Conservation (phyloP, 2,797 vertebrate genomes). For the Oryzias sinensis region DNA sequence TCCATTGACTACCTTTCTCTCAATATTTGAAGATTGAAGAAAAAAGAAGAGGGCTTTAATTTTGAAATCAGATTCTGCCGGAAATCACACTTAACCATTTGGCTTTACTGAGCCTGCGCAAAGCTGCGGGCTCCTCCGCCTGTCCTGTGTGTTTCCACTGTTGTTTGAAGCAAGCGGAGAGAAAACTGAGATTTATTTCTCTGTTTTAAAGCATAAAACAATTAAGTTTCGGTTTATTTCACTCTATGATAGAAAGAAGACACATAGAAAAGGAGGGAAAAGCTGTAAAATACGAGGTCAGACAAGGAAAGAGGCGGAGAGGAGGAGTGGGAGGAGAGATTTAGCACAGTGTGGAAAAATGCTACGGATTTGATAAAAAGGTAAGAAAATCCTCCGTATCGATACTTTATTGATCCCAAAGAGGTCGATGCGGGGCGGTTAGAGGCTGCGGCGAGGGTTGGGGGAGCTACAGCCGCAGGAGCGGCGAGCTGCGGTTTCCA, state of each 20-base stretch:
- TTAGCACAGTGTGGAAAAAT: constrained; percentile 39
- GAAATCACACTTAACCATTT: background rate
- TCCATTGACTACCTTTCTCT: background rate
- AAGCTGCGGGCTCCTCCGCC: constrained; percentile 31
- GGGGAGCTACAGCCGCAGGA: constrained; percentile 14
- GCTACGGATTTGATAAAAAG: constrained; percentile 58
- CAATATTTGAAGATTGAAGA: background rate
- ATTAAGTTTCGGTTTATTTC: background rate
- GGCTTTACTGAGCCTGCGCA: constrained; percentile 50
- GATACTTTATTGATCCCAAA: constrained; percentile 20
- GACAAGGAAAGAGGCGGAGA: constrained; percentile 12
- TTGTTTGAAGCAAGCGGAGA: constrained; percentile 18
- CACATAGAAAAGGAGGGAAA: background rate
- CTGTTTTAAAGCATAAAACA: constrained; percentile 10
- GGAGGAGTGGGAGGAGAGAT: constrained; percentile 24
- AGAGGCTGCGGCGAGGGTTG: constrained; percentile 11
- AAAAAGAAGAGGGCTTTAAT: constrained; percentile 19
- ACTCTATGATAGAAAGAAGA: constrained; percentile 1
- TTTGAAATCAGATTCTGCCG: constrained; percentile 22
- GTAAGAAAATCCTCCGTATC: constrained; percentile 46
- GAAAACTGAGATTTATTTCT: background rate
- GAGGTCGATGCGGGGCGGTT: constrained; percentile 22
- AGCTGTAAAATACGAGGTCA: constrained; percentile 5
- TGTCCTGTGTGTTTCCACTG: constrained; percentile 33
- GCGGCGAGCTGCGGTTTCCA: constrained; percentile 29